Conservation (phyloP, 2,113 vertebrate species). For the Argyrosomus japonicus region DNA sequence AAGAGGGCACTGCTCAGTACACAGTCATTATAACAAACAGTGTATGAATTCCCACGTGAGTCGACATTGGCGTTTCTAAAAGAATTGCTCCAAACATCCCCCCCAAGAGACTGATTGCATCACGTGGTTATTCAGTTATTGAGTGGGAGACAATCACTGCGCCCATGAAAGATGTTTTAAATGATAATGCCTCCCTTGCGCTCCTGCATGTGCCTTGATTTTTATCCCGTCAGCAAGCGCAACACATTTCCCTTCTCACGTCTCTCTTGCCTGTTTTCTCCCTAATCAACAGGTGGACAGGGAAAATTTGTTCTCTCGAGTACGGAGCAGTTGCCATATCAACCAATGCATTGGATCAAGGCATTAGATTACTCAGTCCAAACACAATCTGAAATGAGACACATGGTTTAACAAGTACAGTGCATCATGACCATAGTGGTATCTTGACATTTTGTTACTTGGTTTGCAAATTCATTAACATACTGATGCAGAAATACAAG, state of each 20-base stretch:
- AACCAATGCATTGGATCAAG: constrained; percentile 53
- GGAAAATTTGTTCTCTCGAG: constrained; percentile 32
- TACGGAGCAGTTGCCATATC: constrained; percentile 62
- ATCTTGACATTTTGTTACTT: constrained; percentile 38
- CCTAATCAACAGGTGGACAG: constrained; percentile 62
- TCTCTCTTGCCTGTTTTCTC: constrained; percentile 10
- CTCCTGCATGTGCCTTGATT: constrained; percentile 18
- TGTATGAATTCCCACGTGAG: constrained; percentile 22
- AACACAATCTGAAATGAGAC: constrained; percentile 30
- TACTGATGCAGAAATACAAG: neutral
- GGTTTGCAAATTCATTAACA: constrained; percentile 22
- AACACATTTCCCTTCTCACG: neutral
- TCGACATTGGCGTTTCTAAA: constrained; percentile 16
- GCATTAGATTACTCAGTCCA: constrained; percentile 28
- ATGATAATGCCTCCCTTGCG: neutral
- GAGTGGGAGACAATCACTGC: constrained; percentile 27
- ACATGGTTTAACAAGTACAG: neutral
- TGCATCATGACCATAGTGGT: neutral
- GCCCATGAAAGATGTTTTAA: constrained; percentile 37
- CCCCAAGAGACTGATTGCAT: constrained; percentile 36
- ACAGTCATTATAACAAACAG: constrained; percentile 10
- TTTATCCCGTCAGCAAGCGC: constrained; percentile 12
- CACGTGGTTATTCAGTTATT: constrained; percentile 38
- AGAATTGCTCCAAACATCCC: constrained; percentile 1
- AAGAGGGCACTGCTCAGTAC: neutral